These are phyloP conservation scores for Periophthalmodon schlosseri DNA, from an alignment of 2,113 vertebrate genomes.

Conservation along the genomic window DNA sequence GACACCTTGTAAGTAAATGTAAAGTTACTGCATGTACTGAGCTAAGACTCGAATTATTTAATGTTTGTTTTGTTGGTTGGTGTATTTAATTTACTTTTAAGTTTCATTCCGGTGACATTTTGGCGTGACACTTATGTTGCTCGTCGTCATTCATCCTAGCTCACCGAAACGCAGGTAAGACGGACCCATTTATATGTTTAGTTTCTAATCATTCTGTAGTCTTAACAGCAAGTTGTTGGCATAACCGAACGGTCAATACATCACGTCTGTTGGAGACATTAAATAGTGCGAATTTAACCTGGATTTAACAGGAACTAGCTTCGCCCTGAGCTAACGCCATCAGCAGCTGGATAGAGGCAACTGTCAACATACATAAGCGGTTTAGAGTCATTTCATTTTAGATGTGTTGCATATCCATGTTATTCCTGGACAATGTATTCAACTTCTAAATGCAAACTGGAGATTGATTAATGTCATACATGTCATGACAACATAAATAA, in stretches of 20 bases:
- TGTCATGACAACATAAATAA: not conserved
- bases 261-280: not conserved
- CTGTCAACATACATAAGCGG: constrained; percentile 43
- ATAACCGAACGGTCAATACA: not conserved
- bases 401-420: not conserved
- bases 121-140: constrained; percentile 43
- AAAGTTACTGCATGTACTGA: not conserved
- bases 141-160: constrained; percentile 62
- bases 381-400: not conserved
- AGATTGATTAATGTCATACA: not conserved
- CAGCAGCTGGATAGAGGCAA: constrained; percentile 46
- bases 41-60: not conserved
- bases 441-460: not conserved
- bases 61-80: not conserved
- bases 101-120: constrained; percentile 45
- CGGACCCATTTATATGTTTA: not conserved
- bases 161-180: constrained; percentile 49
- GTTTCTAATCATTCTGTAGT: not conserved
- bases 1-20: not conserved
- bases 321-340: constrained; percentile 57
- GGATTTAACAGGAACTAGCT: constrained; percentile 33
- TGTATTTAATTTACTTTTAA: not conserved
- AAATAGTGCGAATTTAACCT: constrained; percentile 3
- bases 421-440: not conserved
- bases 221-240: not conserved